phyloP scores from a whole-genome alignment of 2,797 vertebrate genomes.

The Pangasius krempfi region DNA sequence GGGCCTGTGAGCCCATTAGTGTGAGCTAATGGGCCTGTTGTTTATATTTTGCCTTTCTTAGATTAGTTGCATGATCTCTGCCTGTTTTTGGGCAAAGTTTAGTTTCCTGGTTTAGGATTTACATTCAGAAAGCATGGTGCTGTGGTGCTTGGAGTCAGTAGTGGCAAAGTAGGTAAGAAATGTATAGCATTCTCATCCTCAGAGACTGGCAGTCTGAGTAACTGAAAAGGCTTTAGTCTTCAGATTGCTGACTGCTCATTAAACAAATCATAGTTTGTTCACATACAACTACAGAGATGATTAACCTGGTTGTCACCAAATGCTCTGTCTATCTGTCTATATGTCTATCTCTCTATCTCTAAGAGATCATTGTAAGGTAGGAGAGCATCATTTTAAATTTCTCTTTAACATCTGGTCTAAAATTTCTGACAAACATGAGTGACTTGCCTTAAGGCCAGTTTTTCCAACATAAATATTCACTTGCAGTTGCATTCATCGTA shows the following conservation, averaged over 20 bases:
- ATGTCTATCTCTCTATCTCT: neutral
- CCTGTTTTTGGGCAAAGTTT: neutral
- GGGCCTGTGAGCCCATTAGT: neutral
- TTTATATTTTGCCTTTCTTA: neutral
- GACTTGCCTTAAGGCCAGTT: neutral
- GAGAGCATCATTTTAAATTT: neutral
- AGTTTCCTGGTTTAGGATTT: neutral
- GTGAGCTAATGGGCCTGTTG: neutral
- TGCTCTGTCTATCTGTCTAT: neutral
- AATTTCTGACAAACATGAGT: neutral
- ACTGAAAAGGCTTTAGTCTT: neutral
- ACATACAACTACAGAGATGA: neutral
- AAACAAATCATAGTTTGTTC: neutral
- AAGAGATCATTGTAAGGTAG: neutral
- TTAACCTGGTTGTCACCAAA: neutral
- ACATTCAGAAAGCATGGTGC: neutral
- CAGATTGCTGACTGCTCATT: neutral
- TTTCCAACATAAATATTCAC: neutral
- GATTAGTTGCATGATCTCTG: neutral
- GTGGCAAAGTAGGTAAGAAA: neutral
- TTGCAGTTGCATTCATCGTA: neutral
- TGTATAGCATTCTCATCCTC: neutral
- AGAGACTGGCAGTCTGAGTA: neutral
- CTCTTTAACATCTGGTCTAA: neutral
- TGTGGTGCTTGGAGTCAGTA: neutral